phyloP scores from a whole-genome alignment of 2,113 vertebrate species.

The Seriola rivoliana region DNA sequence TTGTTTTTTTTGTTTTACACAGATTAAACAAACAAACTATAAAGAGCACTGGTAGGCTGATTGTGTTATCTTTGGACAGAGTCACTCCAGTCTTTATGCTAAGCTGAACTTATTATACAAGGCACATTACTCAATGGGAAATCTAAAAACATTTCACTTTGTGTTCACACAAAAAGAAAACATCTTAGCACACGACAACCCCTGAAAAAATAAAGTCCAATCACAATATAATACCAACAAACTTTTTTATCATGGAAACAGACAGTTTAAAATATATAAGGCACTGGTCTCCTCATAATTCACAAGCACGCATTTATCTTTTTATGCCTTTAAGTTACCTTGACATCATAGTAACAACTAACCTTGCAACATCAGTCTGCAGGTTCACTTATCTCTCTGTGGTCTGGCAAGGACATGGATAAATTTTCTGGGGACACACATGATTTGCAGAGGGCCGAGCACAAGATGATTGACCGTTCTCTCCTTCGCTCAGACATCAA shows the following conservation, averaged over 20 bases:
- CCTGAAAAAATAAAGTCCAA: background rate
- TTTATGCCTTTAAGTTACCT: constrained; percentile 25
- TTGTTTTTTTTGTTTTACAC: too few species aligned
- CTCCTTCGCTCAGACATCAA: constrained; percentile 7
- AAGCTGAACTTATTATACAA: background rate
- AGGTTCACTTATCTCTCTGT: constrained; percentile 21
- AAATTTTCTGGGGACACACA: background rate
- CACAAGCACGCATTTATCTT: background rate
- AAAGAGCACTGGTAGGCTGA: background rate
- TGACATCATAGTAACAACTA: constrained; percentile 26
- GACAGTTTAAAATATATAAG: background rate
- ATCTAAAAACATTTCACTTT: background rate
- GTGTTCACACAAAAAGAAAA: background rate
- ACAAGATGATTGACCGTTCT: constrained; percentile 12
- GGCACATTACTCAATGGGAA: background rate
- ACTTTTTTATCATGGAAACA: background rate
- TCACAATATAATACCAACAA: background rate
- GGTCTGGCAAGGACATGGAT: constrained; percentile 22
- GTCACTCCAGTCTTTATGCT: background rate
- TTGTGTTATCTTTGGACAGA: background rate
- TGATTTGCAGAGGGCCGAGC: constrained; percentile 11
- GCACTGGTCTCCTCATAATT: background rate
- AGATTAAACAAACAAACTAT: too few species aligned
- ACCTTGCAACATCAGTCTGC: constrained; percentile 20
- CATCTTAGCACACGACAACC: background rate